Base-by-base conservation (phyloP, 2,888 invertebrate genomes). In the Carcina quercana region DNA sequence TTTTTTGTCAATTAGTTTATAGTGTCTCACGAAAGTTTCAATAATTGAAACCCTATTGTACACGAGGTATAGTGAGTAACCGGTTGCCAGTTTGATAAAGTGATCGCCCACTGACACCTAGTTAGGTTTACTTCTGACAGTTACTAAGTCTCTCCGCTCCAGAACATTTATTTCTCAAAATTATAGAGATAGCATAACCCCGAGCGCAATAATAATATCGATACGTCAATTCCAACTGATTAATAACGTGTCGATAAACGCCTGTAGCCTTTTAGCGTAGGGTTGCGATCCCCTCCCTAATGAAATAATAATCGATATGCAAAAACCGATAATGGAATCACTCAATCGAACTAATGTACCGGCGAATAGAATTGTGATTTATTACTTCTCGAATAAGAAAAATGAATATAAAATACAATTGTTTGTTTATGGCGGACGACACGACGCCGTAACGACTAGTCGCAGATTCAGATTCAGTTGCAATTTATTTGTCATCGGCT, bases 261-360 rank as follows among this genome's bases (percentile, higher is more conserved):
- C 29, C 20, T 24, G 14, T 22, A 13, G 28, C 29, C 27, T 14
- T 24, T 22, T 13, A 11, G 8, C 34, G 13, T 33, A 31, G 21
- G 25, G 36, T 14, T 26, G 21, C 22, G 27, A 25, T 28, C 38
- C 47, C 50, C 47, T 40, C 34, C 34, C 40, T 50, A 50, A 55
- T 53, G 50, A 55, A 55, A 59, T 60, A 58, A 61, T 73, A 68
- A 71, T 69, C 59, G 64, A 67, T 72, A 80, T 80, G 80, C 78
- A 79, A 79, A 78, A 79, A 65, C 53, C 49, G 46, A 55, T 79
- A 78, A 79, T 80, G 78, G 79, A 72, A 76, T 74, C 78, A 64
- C 64, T 80, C 76, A 75, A 79, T 80, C 76, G 69, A 61, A 73
- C 70, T 82, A 82, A 80, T 79, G 79, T 69, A 65, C 52, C 72